Evolutionary conservation across 2,797 vertebrate genomes (phyloP).

Genomic region (Crenichthys baileyi): DNA sequence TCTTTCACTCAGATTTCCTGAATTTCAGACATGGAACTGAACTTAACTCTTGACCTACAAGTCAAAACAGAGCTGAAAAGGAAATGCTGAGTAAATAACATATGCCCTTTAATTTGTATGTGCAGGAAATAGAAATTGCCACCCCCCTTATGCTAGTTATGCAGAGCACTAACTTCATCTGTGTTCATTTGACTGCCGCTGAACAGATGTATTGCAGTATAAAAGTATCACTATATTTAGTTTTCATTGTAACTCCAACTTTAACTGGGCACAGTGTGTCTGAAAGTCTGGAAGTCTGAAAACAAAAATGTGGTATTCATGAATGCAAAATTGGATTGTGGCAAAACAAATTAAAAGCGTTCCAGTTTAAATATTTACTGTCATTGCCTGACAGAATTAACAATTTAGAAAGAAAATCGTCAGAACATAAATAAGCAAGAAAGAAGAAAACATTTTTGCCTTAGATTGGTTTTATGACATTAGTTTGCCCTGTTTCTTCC

Average conservation of each 20-base stretch:
- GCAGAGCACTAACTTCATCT: not conserved
- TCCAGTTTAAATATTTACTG: slow-evolving; percentile 1
- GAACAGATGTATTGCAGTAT: not conserved
- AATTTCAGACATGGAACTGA: not conserved
- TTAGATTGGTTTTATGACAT: not conserved
- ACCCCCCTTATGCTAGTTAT: too few species aligned
- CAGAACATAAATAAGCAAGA: not conserved
- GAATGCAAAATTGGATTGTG: not conserved
- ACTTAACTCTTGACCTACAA: not conserved
- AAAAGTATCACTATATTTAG: not conserved
- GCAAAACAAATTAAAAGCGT: not conserved
- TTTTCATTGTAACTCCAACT: not conserved
- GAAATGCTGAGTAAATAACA: not conserved
- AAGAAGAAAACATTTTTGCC: not conserved
- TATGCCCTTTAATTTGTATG: not conserved
- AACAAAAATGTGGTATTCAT: not conserved
- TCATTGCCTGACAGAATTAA: not conserved
- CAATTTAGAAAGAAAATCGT: not conserved
- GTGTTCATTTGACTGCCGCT: not conserved
- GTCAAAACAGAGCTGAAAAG: not conserved
- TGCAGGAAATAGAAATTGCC: too few species aligned
- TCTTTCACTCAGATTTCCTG: not conserved
- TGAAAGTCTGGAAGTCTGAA: not conserved
- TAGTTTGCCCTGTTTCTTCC: not conserved
- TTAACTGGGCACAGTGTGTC: not conserved